Percentiles rank a stretch among this genome's conserved stretches.
Conservation (phyloP, 1,140 invertebrate genomes). For the Platyscapa corneri region DNA sequence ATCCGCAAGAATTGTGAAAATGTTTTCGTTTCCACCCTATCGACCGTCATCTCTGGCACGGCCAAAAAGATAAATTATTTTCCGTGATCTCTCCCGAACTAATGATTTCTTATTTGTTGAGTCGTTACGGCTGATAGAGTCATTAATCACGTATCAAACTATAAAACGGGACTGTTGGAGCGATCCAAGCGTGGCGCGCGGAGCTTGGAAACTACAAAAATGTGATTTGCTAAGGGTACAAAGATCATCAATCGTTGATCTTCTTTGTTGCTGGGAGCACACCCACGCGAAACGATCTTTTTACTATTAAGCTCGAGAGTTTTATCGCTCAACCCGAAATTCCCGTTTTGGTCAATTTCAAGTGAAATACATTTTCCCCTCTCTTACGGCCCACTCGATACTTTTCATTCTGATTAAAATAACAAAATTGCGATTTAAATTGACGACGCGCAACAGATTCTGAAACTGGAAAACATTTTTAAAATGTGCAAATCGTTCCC, state of each 20-base stretch:
- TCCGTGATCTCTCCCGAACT: not conserved
- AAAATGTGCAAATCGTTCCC: slow-evolving; percentile 59
- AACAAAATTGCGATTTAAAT: slow-evolving; percentile 26
- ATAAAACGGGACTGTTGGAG: not conserved
- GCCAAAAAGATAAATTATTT: slow-evolving; percentile 33
- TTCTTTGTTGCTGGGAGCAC: not conserved
- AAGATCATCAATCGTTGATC: slow-evolving; percentile 16
- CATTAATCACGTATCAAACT: slow-evolving; percentile 30
- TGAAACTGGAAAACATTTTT: slow-evolving; percentile 53
- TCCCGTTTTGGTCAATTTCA: not conserved
- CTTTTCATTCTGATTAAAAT: not conserved
- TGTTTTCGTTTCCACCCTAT: not conserved
- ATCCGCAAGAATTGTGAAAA: not conserved
- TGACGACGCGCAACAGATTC: not conserved
- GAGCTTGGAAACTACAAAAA: slow-evolving; percentile 30
- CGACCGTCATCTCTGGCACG: not conserved
- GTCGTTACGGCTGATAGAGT: slow-evolving; percentile 39
- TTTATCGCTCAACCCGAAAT: not conserved
- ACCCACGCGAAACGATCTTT: not conserved
- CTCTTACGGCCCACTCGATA: not conserved
- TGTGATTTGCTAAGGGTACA: slow-evolving; percentile 34
- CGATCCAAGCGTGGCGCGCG: not conserved
- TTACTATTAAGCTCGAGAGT: not conserved
- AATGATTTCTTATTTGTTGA: slow-evolving; percentile 46
- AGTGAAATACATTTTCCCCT: not conserved